Base-by-base conservation (phyloP, 92 coral and sea anemone genomes). In the Pocillopora grandis region DNA sequence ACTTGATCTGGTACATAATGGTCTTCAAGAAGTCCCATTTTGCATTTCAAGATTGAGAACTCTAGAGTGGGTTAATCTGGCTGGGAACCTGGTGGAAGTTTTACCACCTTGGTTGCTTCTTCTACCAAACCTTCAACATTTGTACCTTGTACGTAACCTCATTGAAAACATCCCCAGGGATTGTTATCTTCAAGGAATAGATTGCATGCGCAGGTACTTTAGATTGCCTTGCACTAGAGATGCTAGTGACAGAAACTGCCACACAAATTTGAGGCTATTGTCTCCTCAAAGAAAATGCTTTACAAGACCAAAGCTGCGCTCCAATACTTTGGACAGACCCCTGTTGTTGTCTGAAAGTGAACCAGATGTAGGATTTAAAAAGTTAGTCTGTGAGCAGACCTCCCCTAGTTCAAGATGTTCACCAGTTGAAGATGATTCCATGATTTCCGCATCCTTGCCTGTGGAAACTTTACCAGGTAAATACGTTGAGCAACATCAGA, bases 131-230 rank as follows among this genome's bases (percentile, higher is more conserved):
- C 88, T 94, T 68, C 2, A 70, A 33, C 65, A 87, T 74, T 85
- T 94, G 66, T 87, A 71, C 66, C 79, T 94, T 62, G 37, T 94
- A 27, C 84, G 88, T 56, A 94, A 94, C 75, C 90, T 94, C 56
- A 74, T 94, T 36, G 93, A 92, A 67, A 94, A 94, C 62, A 75
- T 91, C 12, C 98, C 98, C 52, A 89, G 81, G 79, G 93, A 91
- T 8, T 52, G 92, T 23, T 92, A 86, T 61, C 80, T 93, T 3
- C 85, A 82, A 55, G 90, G 92, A 7, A 57, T 94, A 35, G 72
- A 52, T 6, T 78, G 77, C 31, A 72, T 94, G 12, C 78, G 92
- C 68, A 75, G 89, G 64, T 92, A 87, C 69, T 91, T 89, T 72
- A 55, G 85, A 72, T 48, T 91, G 57, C 12, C 37, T 37, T 58